A percentile compares a stretch with the other conserved stretches of the same genome.
Evolutionary conservation across 2,113 vertebrate species (phyloP).

Genomic region (Paedocypris sp.): DNA sequence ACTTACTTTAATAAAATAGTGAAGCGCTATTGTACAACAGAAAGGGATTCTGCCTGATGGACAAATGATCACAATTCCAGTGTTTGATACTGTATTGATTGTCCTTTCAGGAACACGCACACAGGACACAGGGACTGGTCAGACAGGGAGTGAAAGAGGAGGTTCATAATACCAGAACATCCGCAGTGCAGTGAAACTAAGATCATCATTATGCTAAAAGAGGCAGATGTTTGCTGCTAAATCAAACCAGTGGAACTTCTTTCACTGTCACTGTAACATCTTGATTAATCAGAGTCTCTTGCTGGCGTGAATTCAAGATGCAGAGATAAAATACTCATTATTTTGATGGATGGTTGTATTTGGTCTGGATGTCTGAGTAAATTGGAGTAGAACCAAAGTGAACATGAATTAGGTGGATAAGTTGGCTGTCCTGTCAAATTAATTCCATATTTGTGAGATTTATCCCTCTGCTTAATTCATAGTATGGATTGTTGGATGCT

Average conservation of each 20-base stretch:
- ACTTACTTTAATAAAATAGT: not conserved
- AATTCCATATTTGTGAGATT: not conserved
- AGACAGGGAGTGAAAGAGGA: not conserved
- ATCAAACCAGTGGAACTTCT: not conserved
- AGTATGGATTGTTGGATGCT: not conserved
- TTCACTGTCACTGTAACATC: not conserved
- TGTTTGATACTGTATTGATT: too few species aligned
- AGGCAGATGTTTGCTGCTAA: not conserved
- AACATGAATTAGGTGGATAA: conserved; percentile 4
- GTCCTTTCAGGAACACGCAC: not conserved
- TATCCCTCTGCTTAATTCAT: not conserved
- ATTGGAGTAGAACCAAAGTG: not conserved
- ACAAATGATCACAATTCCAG: not conserved
- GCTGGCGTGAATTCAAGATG: not conserved
- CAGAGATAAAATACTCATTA: not conserved
- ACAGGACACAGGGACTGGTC: not conserved
- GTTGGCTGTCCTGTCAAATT: not conserved
- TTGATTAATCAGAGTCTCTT: not conserved
- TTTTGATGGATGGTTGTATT: not conserved
- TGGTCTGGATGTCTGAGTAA: not conserved
- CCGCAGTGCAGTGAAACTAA: not conserved
- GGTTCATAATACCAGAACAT: not conserved
- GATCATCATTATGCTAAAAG: not conserved
- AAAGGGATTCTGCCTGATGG: too few species aligned
- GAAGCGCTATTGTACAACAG: not conserved